These are phyloP conservation scores for Tetrao urogallus DNA, from an alignment of 2,113 vertebrate species.

Conservation along the genomic window DNA sequence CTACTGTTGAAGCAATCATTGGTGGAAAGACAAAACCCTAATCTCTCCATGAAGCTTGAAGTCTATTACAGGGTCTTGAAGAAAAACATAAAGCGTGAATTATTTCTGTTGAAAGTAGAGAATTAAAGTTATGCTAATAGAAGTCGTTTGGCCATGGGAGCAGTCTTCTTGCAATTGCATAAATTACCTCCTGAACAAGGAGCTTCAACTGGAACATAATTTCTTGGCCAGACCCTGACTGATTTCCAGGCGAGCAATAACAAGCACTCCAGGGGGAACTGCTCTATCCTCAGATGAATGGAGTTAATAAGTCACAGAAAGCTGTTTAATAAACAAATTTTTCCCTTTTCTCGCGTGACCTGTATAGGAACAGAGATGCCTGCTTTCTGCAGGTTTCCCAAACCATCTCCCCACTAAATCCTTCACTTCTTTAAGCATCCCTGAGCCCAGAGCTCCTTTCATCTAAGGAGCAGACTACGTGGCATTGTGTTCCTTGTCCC, in stretches of 20 bases:
- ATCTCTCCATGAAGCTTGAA: neutral
- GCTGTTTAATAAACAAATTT: conserved; percentile 31
- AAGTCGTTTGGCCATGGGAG: conserved; percentile 26
- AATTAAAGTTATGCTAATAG: conserved; percentile 54
- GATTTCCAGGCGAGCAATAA: conserved; percentile 11
- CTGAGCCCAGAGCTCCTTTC: conserved; percentile 1
- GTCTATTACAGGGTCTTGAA: neutral
- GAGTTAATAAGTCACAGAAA: conserved; percentile 25
- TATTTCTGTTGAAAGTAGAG: conserved; percentile 17
- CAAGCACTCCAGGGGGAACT: neutral
- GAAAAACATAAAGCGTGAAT: neutral
- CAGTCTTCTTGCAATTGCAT: conserved; percentile 38
- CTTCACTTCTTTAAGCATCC: neutral
- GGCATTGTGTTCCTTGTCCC: neutral
- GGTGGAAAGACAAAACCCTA: conserved; percentile 1
- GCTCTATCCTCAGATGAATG: neutral
- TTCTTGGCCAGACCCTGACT: conserved; percentile 8
- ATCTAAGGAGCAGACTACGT: neutral
- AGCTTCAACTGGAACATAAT: conserved; percentile 21
- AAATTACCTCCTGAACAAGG: conserved; percentile 32
- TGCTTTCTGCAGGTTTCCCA: conserved; percentile 17
- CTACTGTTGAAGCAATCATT: neutral
- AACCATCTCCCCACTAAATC: neutral
- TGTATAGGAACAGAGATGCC: neutral
- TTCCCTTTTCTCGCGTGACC: neutral